These are phyloP conservation scores for Cichlasoma orientale DNA, from an alignment of 2,797 vertebrate species.

Conservation along the genomic window DNA sequence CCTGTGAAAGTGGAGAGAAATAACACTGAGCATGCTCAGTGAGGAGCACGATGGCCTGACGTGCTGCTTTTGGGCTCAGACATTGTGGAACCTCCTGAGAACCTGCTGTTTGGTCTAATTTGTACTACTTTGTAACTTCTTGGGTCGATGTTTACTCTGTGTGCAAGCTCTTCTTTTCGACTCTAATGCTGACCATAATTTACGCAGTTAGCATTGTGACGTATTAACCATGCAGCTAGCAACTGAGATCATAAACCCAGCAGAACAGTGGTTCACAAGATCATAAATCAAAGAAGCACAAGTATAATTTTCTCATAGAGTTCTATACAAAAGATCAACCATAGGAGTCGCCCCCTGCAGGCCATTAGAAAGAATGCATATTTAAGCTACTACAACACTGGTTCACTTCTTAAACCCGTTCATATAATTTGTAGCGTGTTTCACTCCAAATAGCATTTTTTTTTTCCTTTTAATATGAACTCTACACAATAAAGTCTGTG, in stretches of 20 bases:
- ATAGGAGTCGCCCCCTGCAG: not conserved
- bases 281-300: not conserved
- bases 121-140: too few species aligned
- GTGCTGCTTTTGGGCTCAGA: not conserved
- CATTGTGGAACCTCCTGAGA: not conserved
- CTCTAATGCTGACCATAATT: not conserved
- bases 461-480: not conserved
- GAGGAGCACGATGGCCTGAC: too few species aligned
- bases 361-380: not conserved
- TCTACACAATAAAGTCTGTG: not conserved
- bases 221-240: not conserved
- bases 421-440: not conserved
- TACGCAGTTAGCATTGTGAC: not conserved
- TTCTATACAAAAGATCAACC: not conserved
- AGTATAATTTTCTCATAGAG: not conserved
- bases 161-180: not conserved
- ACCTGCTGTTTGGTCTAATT: not conserved
- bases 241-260: not conserved
- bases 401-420: not conserved
- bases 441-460: not conserved
- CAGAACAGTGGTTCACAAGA: not conserved
- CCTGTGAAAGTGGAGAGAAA: too few species aligned
- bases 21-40: too few species aligned
- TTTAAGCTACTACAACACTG: not conserved
- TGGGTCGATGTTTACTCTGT: not conserved